Percentiles rank a stretch among this genome's conserved stretches.
These are phyloP conservation scores for Amphiprion clarkii DNA, from an alignment of 2,797 vertebrate species.

Conservation along the genomic window DNA sequence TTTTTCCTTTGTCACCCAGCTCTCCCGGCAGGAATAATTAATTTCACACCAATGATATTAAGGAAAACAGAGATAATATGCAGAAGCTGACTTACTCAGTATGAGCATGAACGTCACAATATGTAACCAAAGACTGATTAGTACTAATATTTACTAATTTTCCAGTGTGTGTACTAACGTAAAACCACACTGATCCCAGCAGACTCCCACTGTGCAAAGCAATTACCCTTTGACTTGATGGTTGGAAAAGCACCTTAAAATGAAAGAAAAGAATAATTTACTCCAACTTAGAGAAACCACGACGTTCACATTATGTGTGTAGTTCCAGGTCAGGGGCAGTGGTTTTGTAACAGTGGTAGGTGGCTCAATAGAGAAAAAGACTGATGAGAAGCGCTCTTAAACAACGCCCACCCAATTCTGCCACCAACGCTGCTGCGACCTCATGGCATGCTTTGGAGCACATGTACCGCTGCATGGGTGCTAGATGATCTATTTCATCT, in stretches of 20 bases:
- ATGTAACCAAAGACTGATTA: constrained; percentile 64
- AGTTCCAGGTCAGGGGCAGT: constrained; percentile 25
- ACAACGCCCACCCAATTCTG: constrained; percentile 11
- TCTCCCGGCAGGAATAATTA: constrained; percentile 61
- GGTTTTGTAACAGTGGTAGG: constrained; percentile 31
- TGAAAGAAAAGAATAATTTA: constrained; percentile 25
- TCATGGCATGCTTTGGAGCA: constrained; percentile 4
- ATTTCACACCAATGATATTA: constrained; percentile 64
- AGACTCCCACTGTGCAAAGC: constrained; percentile 45
- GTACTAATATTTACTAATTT: constrained; percentile 61
- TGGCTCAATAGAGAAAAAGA: constrained; percentile 12
- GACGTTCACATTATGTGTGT: constrained; percentile 19
- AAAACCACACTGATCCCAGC: constrained; percentile 58
- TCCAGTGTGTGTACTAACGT: constrained; percentile 45
- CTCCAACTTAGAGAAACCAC: constrained; percentile 21
- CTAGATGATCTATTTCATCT: constrained; percentile 7
- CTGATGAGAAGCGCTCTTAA: constrained; percentile 23
- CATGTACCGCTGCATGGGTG: neutral
- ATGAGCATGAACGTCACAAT: constrained; percentile 61
- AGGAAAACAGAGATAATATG: constrained; percentile 58
- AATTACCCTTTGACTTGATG: constrained; percentile 43
- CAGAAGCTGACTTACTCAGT: constrained; percentile 51
- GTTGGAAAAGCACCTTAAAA: constrained; percentile 22
- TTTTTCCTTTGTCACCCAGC: constrained; percentile 50
- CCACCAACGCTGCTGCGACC: constrained; percentile 5